A percentile compares a stretch with the other conserved stretches of the same genome.
These are phyloP conservation scores for Nixonia krombeini DNA, from an alignment of 1,140 invertebrate species.

Conservation along the genomic window DNA sequence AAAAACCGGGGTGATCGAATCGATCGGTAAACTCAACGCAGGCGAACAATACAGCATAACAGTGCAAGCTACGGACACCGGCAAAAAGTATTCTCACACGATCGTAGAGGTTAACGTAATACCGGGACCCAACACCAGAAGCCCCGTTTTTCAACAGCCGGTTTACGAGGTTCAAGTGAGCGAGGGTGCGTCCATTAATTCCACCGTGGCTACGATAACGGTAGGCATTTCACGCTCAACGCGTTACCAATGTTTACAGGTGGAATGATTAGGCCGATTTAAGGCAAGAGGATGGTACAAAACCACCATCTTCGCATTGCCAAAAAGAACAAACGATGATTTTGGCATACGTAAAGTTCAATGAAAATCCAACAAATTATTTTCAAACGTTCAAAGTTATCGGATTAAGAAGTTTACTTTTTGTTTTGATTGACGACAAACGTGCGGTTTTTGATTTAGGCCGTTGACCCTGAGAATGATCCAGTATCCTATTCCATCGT, in stretches of 20 bases:
- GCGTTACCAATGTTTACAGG: too few relatives aligned
- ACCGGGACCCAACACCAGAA: constrained; percentile 87
- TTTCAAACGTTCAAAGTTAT: too few relatives aligned
- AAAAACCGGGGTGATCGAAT: constrained; percentile 82
- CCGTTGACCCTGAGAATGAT: constrained; percentile 90
- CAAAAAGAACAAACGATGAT: too few relatives aligned
- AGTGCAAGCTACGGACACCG: constrained; percentile 82
- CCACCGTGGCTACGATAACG: constrained; percentile 81
- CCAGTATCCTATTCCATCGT: constrained; percentile 87
- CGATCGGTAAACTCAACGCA: constrained; percentile 83
- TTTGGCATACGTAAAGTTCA: too few relatives aligned
- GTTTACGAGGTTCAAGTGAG: constrained; percentile 90
- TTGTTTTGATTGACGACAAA: too few relatives aligned
- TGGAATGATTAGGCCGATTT: too few relatives aligned
- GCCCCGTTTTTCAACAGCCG: constrained; percentile 84
- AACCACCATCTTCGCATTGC: too few relatives aligned
- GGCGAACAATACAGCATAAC: constrained; percentile 92
- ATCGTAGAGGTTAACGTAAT: constrained; percentile 87
- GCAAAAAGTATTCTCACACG: constrained; percentile 81
- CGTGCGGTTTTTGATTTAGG: too few relatives aligned
- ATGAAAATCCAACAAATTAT: too few relatives aligned
- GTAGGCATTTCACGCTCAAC: too few relatives aligned
- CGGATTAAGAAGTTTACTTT: too few relatives aligned
- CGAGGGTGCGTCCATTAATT: constrained; percentile 88
- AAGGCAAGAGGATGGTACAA: too few relatives aligned